A percentile compares a stretch with the other conserved stretches of the same genome.
These are phyloP conservation scores for Urocyon cinereoargenteus DNA, from an alignment of 2,797 vertebrate species.

Conservation along the genomic window DNA sequence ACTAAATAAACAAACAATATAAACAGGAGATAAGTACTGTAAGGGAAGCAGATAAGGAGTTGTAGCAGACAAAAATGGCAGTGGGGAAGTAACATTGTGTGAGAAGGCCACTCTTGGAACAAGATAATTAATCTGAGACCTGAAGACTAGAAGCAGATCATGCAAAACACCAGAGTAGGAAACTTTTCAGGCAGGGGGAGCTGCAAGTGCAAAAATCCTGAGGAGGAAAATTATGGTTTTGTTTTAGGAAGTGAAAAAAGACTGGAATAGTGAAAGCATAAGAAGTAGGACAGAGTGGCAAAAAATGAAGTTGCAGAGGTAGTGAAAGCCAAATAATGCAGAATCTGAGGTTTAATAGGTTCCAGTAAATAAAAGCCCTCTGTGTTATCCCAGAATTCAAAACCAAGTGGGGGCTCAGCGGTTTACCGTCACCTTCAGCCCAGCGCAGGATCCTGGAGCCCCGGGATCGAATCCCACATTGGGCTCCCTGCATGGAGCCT, in stretches of 20 bases:
- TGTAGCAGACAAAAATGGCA: not conserved
- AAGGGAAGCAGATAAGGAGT: not conserved
- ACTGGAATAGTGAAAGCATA: not conserved
- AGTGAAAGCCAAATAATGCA: not conserved
- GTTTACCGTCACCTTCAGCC: no score
- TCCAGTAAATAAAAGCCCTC: not conserved
- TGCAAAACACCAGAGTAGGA: not conserved
- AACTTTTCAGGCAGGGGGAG: not conserved
- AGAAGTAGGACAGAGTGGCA: not conserved
- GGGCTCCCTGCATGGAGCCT: no score
- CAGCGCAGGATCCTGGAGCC: no score
- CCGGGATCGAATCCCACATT: no score
- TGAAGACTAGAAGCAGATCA: not conserved
- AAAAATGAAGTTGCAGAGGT: not conserved
- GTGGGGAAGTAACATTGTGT: not conserved
- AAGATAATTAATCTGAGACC: not conserved
- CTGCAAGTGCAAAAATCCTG: not conserved
- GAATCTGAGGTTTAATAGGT: not conserved
- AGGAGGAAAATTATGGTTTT: not conserved
- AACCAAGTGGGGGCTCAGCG: not conserved
- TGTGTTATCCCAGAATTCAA: conserved; percentile 18
- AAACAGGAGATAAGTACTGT: not conserved
- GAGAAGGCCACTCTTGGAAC: not conserved
- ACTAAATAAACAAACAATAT: not conserved
- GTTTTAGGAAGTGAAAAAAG: not conserved